Base-by-base conservation (phyloP, 2,888 invertebrate genomes). In the Plebejus melissa region DNA sequence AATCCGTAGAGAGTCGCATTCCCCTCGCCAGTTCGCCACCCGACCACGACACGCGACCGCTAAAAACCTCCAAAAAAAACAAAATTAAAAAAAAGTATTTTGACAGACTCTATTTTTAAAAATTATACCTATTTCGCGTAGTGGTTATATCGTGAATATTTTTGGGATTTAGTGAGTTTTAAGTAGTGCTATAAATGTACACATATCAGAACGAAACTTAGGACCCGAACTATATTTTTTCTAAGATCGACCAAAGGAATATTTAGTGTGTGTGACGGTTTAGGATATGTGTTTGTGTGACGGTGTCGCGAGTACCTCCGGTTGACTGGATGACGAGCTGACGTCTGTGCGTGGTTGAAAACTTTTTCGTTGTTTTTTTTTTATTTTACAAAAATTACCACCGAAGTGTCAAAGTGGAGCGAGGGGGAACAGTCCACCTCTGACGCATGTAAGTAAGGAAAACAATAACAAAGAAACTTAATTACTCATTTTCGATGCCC, bases 401-500 rank as follows among this genome's bases (percentile, higher is more conserved):
- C 92, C 92, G 84, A 92, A 89, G 91, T 93, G 90, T 91, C 93
- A 91, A 92, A 90, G 92, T 93, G 93, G 93, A 93, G 90, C 89
- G 93, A 92, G 86, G 92, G 89, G 87, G 93, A 90, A 82, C 88
- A 90, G 88, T 87, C 91, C 90, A 87, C 93, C 90, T 90, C 93
- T 93, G 93, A 92, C 93, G 93, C 88, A 93, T 93, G 93, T 93
- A 80, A 93, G 93, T 93, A 89, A 74, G 75, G 60, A 77, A 74
- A 41, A 60, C 78, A 76, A 74, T 54, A 76, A 84, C 82, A 83
- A 83, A 83, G 82, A 82, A 82, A 79, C 81, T 83, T 82, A 81
- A 70, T 77, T 78, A 78, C 74, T 79, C 79, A 75, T 77, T 80
- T 83, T 74, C 69, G 58, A 76, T 77, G 87, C 88, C 90, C 88